These are phyloP conservation scores for Alligator sinensis DNA, from an alignment of 2,113 vertebrate genomes.

Conservation along the genomic window DNA sequence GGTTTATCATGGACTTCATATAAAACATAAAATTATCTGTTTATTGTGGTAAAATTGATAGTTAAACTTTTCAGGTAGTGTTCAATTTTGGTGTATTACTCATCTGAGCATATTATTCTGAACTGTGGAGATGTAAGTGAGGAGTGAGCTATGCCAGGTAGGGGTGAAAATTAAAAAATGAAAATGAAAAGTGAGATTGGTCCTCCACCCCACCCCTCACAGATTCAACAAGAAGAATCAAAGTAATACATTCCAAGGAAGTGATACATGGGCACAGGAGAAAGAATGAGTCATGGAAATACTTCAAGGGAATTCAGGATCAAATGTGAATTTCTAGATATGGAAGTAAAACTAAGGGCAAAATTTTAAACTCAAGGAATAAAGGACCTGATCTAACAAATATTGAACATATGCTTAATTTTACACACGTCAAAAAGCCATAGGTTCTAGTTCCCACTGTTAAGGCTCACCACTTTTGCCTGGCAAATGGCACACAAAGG, in stretches of 20 bases:
- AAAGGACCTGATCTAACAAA: not conserved
- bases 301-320: not conserved
- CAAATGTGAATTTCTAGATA: not conserved
- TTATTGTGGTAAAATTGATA: not conserved
- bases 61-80: not conserved
- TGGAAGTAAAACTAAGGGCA: too few species aligned
- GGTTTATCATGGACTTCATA: not conserved
- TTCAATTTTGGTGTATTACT: not conserved
- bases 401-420: not conserved
- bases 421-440: not conserved
- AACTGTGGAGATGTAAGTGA: not conserved
- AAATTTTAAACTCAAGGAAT: not conserved
- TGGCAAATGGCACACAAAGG: too few species aligned
- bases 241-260: not conserved
- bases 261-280: not conserved
- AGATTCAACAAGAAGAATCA: not conserved
- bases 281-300: not conserved
- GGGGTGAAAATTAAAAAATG: not conserved
- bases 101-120: not conserved
- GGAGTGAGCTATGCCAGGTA: not conserved
- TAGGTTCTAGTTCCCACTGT: too few species aligned
- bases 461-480: too few species aligned
- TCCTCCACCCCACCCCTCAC: not conserved
- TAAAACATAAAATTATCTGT: not conserved
- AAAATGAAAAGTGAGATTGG: not conserved